These are phyloP conservation scores for Platypus cylindrus DNA, from an alignment of 2,888 invertebrate genomes.

Conservation along the genomic window DNA sequence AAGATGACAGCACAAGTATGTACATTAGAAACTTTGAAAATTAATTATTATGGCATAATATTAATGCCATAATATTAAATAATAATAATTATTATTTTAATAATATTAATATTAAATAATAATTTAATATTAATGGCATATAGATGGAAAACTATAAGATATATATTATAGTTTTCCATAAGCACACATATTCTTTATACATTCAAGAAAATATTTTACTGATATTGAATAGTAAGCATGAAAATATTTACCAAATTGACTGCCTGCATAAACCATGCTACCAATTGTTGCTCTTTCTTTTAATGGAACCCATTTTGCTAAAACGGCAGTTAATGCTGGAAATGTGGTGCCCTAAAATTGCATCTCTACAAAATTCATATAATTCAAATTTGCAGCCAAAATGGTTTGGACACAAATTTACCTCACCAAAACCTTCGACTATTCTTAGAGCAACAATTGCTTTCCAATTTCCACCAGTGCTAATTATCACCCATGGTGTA, in stretches of 20 bases:
- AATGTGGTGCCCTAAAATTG: slow-evolving; percentile 57
- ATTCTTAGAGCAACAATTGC: slow-evolving; percentile 62
- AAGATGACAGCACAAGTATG: too few species aligned
- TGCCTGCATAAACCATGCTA: slow-evolving; percentile 67
- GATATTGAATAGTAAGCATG: too few species aligned
- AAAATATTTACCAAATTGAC: slow-evolving; percentile 48
- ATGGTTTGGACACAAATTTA: slow-evolving; percentile 24
- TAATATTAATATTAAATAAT: too few species aligned
- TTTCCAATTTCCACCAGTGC: slow-evolving; percentile 46
- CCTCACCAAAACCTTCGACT: slow-evolving; percentile 73
- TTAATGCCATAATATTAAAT: too few species aligned
- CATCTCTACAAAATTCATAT: background rate
- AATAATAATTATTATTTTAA: too few species aligned
- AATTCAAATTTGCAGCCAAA: background rate
- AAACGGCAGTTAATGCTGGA: slow-evolving; percentile 68
- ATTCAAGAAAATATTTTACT: too few species aligned
- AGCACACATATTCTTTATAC: too few species aligned
- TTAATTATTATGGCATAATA: too few species aligned
- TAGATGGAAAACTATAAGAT: too few species aligned
- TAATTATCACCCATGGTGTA: slow-evolving; percentile 52
- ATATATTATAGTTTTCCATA: too few species aligned
- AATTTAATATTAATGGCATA: too few species aligned
- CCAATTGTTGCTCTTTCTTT: slow-evolving; percentile 67
- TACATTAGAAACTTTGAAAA: too few species aligned
- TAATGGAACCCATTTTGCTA: slow-evolving; percentile 71